Percentiles rank a stretch among this genome's conserved stretches.
phyloP scores from a whole-genome alignment of 2,113 vertebrate genomes.

The Etheostoma spectabile region DNA sequence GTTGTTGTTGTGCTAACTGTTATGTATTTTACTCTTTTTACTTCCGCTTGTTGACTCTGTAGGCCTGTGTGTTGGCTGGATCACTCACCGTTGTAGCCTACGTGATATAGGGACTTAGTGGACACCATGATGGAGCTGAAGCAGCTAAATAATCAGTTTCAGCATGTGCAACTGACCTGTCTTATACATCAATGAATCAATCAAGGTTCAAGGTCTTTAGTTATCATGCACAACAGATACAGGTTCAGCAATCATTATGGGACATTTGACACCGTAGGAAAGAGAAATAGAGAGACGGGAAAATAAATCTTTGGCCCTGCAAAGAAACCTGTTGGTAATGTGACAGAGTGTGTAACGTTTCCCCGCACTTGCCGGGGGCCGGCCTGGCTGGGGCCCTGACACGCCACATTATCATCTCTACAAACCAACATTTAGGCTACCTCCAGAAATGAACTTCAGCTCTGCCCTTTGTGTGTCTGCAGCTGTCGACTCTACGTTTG shows the following conservation, averaged over 20 bases:
- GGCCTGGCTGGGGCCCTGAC: slow-evolving; percentile 18
- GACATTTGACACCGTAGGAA: not conserved
- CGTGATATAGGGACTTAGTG: no score
- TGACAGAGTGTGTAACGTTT: slow-evolving; percentile 6
- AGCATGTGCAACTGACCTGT: not conserved
- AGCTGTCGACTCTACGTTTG: slow-evolving; percentile 1
- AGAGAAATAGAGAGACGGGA: not conserved
- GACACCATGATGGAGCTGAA: no score
- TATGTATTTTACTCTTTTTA: no score
- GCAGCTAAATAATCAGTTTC: no score
- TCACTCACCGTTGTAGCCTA: no score
- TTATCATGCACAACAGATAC: no score
- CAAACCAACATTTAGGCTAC: not conserved
- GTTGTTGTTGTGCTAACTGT: no score
- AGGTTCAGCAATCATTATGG: not conserved
- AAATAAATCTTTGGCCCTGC: not conserved
- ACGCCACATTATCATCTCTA: slow-evolving; percentile 21
- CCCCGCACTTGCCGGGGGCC: slow-evolving; percentile 14
- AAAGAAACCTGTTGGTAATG: slow-evolving; percentile 28
- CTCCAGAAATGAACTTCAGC: slow-evolving; percentile 10
- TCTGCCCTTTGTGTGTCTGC: not conserved
- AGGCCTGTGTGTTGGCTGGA: no score
- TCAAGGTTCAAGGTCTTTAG: no score
- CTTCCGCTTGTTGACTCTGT: no score
- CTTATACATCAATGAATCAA: not conserved